These are phyloP conservation scores for Potamilus streckersoni DNA, from an alignment of 1,140 invertebrate species.

Conservation along the genomic window DNA sequence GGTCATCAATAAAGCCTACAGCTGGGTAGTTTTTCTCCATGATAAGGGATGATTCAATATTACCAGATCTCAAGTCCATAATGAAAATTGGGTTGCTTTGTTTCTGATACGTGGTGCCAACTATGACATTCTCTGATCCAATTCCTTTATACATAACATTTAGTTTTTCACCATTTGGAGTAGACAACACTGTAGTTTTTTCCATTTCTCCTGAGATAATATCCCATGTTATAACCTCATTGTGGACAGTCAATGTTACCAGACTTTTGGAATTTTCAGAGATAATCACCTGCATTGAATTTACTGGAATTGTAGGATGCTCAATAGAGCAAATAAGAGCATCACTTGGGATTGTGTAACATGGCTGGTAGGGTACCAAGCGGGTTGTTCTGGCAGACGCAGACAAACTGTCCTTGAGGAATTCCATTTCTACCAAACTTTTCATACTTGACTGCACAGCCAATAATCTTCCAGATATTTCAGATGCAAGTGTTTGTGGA, in stretches of 20 bases:
- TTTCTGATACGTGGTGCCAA: conserved; percentile 39
- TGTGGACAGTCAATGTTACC: conserved; percentile 31
- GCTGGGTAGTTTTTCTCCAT: conserved; percentile 37
- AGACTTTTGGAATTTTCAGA: conserved; percentile 38
- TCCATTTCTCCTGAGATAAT: conserved; percentile 37
- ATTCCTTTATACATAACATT: conserved; percentile 34
- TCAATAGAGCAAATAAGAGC: conserved; percentile 38
- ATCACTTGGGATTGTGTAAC: conserved; percentile 34
- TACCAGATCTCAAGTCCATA: conserved; percentile 29
- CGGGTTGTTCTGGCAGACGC: conserved; percentile 10
- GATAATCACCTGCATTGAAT: conserved; percentile 16
- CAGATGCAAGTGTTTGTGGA: conserved; percentile 51
- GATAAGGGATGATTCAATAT: conserved; percentile 25
- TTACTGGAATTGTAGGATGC: conserved; percentile 34
- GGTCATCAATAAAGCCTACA: conserved; percentile 35
- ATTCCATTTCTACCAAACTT: conserved; percentile 25
- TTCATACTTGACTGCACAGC: conserved; percentile 35
- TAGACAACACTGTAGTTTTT: conserved; percentile 14
- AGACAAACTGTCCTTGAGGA: conserved; percentile 34
- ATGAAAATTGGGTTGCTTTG: conserved; percentile 31
- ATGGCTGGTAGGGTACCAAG: conserved; percentile 35
- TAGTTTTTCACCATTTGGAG: conserved; percentile 25
- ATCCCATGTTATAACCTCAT: conserved; percentile 38
- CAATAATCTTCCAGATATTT: conserved; percentile 58
- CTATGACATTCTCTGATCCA: conserved; percentile 29